Percentiles rank a stretch among this genome's conserved stretches.
These are phyloP conservation scores for Pangasius sanitwongsei DNA, from an alignment of 2,797 vertebrate genomes.

Conservation along the genomic window DNA sequence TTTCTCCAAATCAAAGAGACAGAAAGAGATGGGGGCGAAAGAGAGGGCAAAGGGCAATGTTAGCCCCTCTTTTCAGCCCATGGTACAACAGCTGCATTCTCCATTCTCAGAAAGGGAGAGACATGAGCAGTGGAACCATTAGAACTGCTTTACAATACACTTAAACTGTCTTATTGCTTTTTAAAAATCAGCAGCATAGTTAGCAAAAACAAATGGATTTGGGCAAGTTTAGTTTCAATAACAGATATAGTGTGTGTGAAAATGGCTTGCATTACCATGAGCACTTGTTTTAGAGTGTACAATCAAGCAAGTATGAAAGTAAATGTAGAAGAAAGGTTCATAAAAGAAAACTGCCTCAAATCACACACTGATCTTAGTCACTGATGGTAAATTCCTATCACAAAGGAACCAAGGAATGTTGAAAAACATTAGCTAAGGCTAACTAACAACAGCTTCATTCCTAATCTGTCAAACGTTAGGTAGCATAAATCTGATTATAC, in stretches of 20 bases:
- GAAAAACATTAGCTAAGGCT: background rate
- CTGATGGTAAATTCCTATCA: background rate
- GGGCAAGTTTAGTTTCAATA: background rate
- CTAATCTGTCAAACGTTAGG: background rate
- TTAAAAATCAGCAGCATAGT: background rate
- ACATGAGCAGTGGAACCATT: constrained; percentile 6
- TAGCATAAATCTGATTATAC: background rate
- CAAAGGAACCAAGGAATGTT: too few relatives aligned
- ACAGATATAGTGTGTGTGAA: background rate
- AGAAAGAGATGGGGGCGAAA: constrained; percentile 42
- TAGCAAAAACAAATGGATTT: background rate
- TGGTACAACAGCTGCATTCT: constrained; percentile 57
- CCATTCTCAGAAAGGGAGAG: constrained; percentile 33
- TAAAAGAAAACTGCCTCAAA: background rate
- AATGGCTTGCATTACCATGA: background rate
- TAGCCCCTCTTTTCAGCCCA: constrained; percentile 40
- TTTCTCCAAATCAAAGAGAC: constrained; percentile 51
- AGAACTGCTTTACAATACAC: background rate
- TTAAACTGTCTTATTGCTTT: background rate
- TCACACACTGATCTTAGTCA: background rate
- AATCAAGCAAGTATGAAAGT: background rate
- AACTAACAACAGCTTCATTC: background rate
- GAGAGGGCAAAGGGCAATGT: constrained; percentile 48
- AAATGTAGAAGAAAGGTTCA: background rate
- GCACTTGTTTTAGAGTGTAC: background rate